A percentile compares a stretch with the other conserved stretches of the same genome.
Evolutionary conservation across 2,888 invertebrate species (phyloP).

Genomic region (Thecocarcelia acutangulata): DNA sequence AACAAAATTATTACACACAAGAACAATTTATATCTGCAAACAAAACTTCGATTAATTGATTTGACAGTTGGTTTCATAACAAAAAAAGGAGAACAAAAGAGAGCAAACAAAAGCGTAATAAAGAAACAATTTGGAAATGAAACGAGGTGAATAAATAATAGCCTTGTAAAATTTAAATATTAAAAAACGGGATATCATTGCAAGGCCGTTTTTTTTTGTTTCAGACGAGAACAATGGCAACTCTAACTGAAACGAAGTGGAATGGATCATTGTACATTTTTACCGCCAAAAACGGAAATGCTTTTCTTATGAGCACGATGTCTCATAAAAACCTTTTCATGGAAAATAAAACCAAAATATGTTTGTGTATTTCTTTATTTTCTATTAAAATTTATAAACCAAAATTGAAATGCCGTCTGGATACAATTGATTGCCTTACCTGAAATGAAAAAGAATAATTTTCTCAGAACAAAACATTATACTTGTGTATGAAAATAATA

Average conservation of each 20-base stretch:
- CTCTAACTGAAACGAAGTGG: constrained; percentile 6
- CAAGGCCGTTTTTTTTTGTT: no score
- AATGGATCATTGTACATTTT: constrained; percentile 19
- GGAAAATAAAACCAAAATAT: no score
- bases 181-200: background rate
- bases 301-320: no score
- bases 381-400: no score
- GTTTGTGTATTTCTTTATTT: no score
- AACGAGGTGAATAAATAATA: constrained; percentile 48
- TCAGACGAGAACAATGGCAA: constrained; percentile 7
- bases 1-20: constrained; percentile 37
- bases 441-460: no score
- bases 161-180: constrained; percentile 4
- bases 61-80: constrained; percentile 62
- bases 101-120: constrained; percentile 11
- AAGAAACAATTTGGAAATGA: constrained; percentile 50
- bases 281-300: constrained; percentile 32
- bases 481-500: no score
- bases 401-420: no score
- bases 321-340: no score
- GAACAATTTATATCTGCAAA: constrained; percentile 27
- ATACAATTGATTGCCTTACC: no score
- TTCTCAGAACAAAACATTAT: no score
- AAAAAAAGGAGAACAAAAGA: constrained; percentile 16
- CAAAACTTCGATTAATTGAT: constrained; percentile 55